Evolutionary conservation across 2,113 vertebrate species (phyloP).

Genomic region (Mustelus asterias): DNA sequence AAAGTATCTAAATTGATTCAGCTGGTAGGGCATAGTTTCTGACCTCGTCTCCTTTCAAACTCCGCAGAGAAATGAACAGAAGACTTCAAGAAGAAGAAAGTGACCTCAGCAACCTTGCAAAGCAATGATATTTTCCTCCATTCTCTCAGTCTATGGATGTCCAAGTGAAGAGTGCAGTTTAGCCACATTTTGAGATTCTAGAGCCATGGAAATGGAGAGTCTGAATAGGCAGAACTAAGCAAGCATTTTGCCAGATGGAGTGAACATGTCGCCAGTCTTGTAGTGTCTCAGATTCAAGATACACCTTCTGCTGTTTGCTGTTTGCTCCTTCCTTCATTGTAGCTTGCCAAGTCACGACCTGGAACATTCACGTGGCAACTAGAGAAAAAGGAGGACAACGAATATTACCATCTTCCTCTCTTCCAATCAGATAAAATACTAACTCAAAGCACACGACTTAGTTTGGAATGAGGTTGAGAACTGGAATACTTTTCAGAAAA

Average conservation of each 20-base stretch:
- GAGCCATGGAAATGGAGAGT: not conserved
- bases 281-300: slow-evolving; percentile 22
- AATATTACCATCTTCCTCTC: slow-evolving; percentile 2
- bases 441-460: not conserved
- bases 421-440: slow-evolving; percentile 22
- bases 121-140: not conserved
- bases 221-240: not conserved
- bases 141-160: not conserved
- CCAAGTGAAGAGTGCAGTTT: not conserved
- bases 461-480: not conserved
- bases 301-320: slow-evolving; percentile 25
- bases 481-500: not conserved
- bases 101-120: slow-evolving; percentile 8
- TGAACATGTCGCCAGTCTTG: slow-evolving; percentile 15
- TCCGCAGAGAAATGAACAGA: slow-evolving; percentile 26
- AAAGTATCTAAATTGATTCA: slow-evolving; percentile 28
- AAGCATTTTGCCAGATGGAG: slow-evolving; percentile 29
- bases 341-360: slow-evolving; percentile 32
- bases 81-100: not conserved
- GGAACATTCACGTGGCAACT: slow-evolving; percentile 17
- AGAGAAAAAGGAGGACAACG: not conserved
- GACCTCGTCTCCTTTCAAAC: not conserved
- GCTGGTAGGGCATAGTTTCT: slow-evolving; percentile 27
- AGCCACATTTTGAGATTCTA: not conserved
- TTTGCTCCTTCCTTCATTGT: slow-evolving; percentile 23